Percentiles rank a stretch among this genome's conserved stretches.
These are phyloP conservation scores for Xenopus tropicalis DNA, from an alignment of 2,113 vertebrate genomes.

Conservation along the genomic window DNA sequence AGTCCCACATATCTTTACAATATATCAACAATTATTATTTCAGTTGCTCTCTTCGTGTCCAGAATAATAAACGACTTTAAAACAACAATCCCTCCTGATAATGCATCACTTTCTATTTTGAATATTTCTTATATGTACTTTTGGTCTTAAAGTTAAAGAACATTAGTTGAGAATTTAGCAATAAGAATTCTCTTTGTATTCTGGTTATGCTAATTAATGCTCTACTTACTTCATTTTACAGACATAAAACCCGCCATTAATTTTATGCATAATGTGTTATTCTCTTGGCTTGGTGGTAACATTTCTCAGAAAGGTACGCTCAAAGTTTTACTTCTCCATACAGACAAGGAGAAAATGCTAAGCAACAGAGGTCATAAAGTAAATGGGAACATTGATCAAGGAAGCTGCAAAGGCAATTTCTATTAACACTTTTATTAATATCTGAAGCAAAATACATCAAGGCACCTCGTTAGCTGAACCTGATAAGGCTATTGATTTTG, in stretches of 20 bases:
- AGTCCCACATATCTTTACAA: too few relatives aligned
- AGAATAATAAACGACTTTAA: neutral
- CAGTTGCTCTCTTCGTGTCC: neutral
- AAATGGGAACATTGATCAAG: neutral
- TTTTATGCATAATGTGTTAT: constrained; percentile 16
- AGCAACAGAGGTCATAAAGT: neutral
- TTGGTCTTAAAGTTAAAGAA: neutral
- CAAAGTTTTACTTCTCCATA: neutral
- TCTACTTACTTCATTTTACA: constrained; percentile 14
- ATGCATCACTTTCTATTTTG: neutral
- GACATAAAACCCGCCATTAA: constrained; percentile 4
- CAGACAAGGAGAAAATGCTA: neutral
- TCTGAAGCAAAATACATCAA: neutral
- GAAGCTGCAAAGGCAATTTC: neutral
- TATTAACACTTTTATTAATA: neutral
- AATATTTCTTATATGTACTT: constrained; percentile 6
- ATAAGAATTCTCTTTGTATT: neutral
- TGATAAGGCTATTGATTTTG: neutral
- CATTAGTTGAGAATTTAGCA: constrained; percentile 5
- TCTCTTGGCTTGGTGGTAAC: neutral
- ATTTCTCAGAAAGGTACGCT: neutral
- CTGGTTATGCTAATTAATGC: constrained; percentile 3
- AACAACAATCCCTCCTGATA: constrained; percentile 4
- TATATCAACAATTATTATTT: neutral
- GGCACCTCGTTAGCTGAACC: neutral